Evolutionary conservation across 1,140 invertebrate species (phyloP).

Genomic region (Bicyclus anynana): DNA sequence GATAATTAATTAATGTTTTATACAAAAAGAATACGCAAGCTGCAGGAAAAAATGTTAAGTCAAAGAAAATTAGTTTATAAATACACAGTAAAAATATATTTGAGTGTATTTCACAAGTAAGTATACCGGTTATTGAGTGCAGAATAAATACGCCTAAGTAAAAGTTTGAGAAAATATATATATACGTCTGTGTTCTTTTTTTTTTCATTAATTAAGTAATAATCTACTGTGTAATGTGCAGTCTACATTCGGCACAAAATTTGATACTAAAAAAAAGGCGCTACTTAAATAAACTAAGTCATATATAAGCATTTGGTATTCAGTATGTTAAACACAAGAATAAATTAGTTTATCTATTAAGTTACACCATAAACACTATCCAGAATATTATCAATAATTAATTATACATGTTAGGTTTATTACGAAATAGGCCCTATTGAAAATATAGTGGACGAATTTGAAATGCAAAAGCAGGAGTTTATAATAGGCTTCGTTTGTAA

Average conservation of each 20-base stretch:
- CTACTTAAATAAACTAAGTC: background rate
- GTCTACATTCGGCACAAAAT: background rate
- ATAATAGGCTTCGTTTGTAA: background rate
- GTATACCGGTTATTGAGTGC: background rate
- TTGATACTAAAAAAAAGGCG: background rate
- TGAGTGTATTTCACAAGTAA: background rate
- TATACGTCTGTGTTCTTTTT: background rate
- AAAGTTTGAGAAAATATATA: background rate
- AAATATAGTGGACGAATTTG: conserved; percentile 27
- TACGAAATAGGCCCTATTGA: conserved; percentile 2
- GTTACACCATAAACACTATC: background rate
- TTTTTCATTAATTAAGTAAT: background rate
- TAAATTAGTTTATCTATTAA: background rate
- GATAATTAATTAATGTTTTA: conserved; percentile 9
- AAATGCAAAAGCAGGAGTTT: conserved; percentile 12
- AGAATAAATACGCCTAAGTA: background rate
- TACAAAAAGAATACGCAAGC: too few relatives aligned
- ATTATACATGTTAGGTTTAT: background rate
- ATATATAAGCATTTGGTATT: background rate
- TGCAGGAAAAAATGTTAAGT: background rate
- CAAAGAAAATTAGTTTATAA: background rate
- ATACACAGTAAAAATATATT: background rate
- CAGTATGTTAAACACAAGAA: background rate
- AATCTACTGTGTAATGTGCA: background rate
- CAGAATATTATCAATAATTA: background rate